phyloP scores from a whole-genome alignment of 2,113 vertebrate species.

The Pongo pygmaeus region DNA sequence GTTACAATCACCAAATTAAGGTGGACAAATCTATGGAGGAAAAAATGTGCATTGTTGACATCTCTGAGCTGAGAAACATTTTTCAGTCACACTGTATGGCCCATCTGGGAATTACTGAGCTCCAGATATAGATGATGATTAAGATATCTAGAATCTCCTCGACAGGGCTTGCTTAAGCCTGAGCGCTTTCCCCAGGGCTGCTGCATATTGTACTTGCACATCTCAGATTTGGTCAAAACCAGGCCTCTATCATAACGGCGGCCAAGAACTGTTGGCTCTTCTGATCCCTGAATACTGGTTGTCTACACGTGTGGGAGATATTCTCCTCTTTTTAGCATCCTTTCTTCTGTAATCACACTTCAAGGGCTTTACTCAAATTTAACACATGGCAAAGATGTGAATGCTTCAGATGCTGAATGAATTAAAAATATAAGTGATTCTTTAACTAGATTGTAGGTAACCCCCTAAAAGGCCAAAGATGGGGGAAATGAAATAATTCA shows the following conservation, averaged over 20 bases:
- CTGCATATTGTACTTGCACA: not conserved
- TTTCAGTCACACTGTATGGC: not conserved
- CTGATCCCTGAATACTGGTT: not conserved
- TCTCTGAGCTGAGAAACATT: not conserved
- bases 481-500: not conserved
- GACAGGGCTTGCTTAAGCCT: not conserved
- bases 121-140: not conserved
- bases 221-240: not conserved
- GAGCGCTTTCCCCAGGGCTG: not conserved
- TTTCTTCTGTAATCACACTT: not conserved
- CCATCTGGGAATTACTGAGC: not conserved
- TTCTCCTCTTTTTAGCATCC: not conserved
- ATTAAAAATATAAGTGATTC: not conserved
- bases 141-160: not conserved
- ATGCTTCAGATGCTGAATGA: not conserved
- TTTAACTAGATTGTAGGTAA: not conserved
- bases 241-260: rapidly evolving
- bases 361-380: not conserved
- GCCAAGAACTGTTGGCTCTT: not conserved
- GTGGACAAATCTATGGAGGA: not conserved
- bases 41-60: not conserved
- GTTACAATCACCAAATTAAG: not conserved
- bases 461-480: not conserved
- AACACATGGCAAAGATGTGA: not conserved
- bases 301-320: not conserved